Evolutionary conservation across 2,113 vertebrate species (phyloP).

Genomic region (Lagopus muta): DNA sequence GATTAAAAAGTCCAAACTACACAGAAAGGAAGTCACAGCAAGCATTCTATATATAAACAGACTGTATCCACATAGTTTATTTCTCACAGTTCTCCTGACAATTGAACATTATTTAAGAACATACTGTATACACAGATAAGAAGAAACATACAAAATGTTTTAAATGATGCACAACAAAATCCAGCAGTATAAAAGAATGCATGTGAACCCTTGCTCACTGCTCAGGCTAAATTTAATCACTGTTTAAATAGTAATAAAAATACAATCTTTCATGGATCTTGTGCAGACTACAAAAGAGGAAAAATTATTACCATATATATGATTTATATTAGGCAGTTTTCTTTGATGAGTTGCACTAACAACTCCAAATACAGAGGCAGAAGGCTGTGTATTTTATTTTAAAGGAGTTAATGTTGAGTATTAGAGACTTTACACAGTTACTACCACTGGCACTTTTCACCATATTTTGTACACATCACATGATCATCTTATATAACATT

Average conservation of each 20-base stretch:
- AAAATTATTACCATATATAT: slow-evolving; percentile 87
- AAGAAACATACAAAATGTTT: slow-evolving; percentile 97
- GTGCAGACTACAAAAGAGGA: slow-evolving; percentile 91
- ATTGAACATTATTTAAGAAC: slow-evolving; percentile 99
- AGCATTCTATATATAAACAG: slow-evolving; percentile 88
- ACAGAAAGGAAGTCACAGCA: slow-evolving; percentile 80
- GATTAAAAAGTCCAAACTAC: slow-evolving; percentile 51
- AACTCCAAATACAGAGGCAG: slow-evolving; percentile 84
- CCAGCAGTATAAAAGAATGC: slow-evolving; percentile 96
- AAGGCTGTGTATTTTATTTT: slow-evolving; percentile 83
- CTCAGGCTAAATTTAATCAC: slow-evolving; percentile 88
- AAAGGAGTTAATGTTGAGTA: slow-evolving; percentile 83
- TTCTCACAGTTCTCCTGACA: slow-evolving; percentile 99
- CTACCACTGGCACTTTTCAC: slow-evolving; percentile 97
- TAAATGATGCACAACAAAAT: slow-evolving; percentile 98
- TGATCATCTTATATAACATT: slow-evolving; percentile 92
- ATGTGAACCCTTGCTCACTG: slow-evolving; percentile 86
- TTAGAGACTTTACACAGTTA: slow-evolving; percentile 94
- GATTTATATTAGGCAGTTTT: slow-evolving; percentile 87
- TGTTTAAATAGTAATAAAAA: slow-evolving; percentile 99
- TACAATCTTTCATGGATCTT: slow-evolving; percentile 98
- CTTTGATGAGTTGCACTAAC: slow-evolving; percentile 83
- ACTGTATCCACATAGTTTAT: slow-evolving; percentile 99
- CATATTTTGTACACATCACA: slow-evolving; percentile 96
- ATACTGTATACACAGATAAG: slow-evolving; percentile 98